Evolutionary conservation across 2,797 vertebrate species (phyloP), one percentile per base, ranked within the genome.

Genomic region (Sebastes matsubarae): DNA sequence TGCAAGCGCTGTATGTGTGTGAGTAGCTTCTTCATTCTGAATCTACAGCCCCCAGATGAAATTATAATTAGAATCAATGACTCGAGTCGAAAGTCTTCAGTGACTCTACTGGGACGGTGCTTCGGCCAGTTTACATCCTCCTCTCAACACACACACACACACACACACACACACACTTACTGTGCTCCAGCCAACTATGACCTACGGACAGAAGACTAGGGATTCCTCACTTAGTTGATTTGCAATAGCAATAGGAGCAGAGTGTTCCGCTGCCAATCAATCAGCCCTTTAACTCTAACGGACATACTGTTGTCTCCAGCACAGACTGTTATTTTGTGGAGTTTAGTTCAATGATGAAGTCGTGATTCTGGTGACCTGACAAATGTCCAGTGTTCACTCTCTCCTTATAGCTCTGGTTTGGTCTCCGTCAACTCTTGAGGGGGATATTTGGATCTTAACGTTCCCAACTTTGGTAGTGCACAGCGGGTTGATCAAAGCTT

Each of bases 41-140:
- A 65, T 78, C 46, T 72, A 54, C 65, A 86, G 38, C 68, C 29
- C 25, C 55, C 38, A 32, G 52, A 84, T 77, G 59, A 82, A 80
- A 75, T 77, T 54, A 77, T 65, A 77, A 88, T 82, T 84, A 82
- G 58, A 78, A 80, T 87, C 82, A 87, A 79, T 87, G 63, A 68
- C 68, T 79, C 27, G 61, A 59, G 60, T 78, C 75, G 22, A 83
- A 72, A 79, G 75, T 83, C 80, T 75, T 82, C 67, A 72, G 52
- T 65, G 67, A 65, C 46, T 80, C 67, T 50, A n/a, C 63, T 22
- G 83, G 75, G 78, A 89, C 71, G n/a, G 60, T 42, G 18, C 69
- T 75, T 68, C 66, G 30, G 63, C 75, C 58, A 78, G 55, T 72
- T 81, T 72, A 59, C 34, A 50, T 34, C 32, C 42, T 65, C 29